Conservation (phyloP, 1,140 invertebrate genomes). For the Drosophila nigromelanica region DNA sequence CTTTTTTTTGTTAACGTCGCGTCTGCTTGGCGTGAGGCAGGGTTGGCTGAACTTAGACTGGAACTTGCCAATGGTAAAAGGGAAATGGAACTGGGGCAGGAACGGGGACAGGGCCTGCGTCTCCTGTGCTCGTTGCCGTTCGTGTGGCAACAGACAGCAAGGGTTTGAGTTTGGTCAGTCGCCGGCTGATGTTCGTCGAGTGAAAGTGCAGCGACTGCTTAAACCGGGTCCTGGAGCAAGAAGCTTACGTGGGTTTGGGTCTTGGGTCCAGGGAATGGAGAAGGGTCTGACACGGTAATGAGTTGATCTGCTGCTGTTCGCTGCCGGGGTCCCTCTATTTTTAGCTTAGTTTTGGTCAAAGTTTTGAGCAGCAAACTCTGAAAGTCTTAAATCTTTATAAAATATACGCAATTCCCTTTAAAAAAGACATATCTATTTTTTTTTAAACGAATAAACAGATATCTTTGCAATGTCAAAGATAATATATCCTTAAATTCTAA, state of each 20-base stretch:
- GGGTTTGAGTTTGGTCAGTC: slow-evolving; percentile 55
- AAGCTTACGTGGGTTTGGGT: background rate
- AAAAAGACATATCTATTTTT: too few species aligned
- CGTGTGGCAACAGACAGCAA: slow-evolving; percentile 50
- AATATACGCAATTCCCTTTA: background rate
- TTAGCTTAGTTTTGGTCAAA: slow-evolving; percentile 11
- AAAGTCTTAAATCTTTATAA: background rate
- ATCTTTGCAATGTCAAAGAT: too few species aligned
- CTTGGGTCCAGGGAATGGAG: background rate
- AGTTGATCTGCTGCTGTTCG: slow-evolving; percentile 36
- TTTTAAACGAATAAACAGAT: too few species aligned
- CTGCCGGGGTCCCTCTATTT: slow-evolving; percentile 32
- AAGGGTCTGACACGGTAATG: slow-evolving; percentile 10
- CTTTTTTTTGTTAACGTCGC: slow-evolving; percentile 52
- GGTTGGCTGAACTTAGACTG: slow-evolving; percentile 31
- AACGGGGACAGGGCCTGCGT: slow-evolving; percentile 11
- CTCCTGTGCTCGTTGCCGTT: slow-evolving; percentile 16
- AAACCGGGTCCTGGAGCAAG: background rate
- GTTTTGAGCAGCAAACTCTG: background rate
- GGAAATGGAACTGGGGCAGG: slow-evolving; percentile 17
- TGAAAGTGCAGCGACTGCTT: slow-evolving; percentile 63
- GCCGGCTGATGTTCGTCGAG: slow-evolving; percentile 54
- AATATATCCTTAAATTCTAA: too few species aligned
- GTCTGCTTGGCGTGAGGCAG: slow-evolving; percentile 41
- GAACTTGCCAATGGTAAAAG: background rate